Base-by-base conservation (phyloP, 2,888 invertebrate species). In the Theretra japonica region DNA sequence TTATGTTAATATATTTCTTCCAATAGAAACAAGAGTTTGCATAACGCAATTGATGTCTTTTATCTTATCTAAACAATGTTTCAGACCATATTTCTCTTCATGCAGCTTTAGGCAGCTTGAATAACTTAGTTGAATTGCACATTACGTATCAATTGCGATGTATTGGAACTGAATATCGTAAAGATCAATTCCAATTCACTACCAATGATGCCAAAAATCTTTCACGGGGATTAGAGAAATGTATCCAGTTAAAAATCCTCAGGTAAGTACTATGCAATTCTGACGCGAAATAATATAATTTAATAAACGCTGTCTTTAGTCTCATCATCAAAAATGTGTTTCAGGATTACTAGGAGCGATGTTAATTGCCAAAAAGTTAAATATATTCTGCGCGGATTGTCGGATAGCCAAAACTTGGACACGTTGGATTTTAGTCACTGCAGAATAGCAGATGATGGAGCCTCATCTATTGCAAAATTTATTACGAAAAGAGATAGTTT, bases 351-450 rank as follows among this genome's bases (percentile, higher is more conserved):
- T 1, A 87, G 94, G 77, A 94, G 86, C 76, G 93, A 94, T 75
- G 87, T 94, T 86, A 92, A 94, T 79, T 94, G 94, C 71, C 91
- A 90, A 81, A 88, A 86, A 80, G 81, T 93, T 0, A 95, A 92
- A 82, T 92, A 91, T 75, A 86, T 95, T 74, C 83, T 95, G 58
- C 89, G 93, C 4, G 94, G 94, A 33, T 74, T 95, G 72, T 84
- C 86, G 53, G 91, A 93, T 60, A 89, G 85, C 75, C 80, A 85
- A 75, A 83, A 91, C 77, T 77, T 96, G 68, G 91, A 94, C 72
- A 95, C 95, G 65, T 79, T 96, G 65, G 96, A 96, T 85, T 94
- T 96, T 70, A 96, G 96, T 69, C 95, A 96, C 79, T 96, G 96
- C 82, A 94, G 95, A 82, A 94, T 96, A 74, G 94, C 90, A 0